These are phyloP conservation scores for Malacosoma neustria DNA, from an alignment of 2,888 invertebrate genomes.

Conservation along the genomic window DNA sequence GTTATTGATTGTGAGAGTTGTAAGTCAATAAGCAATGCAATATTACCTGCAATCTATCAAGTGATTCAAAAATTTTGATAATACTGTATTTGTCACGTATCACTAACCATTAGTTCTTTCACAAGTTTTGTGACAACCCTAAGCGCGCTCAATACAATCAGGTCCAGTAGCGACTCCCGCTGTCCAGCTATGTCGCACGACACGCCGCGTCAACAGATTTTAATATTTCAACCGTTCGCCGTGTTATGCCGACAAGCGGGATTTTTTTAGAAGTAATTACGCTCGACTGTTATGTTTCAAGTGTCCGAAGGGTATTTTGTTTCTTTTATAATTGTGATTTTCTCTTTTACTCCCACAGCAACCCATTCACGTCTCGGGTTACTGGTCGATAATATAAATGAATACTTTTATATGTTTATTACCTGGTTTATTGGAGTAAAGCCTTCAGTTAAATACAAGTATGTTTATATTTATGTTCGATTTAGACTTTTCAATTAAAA, in stretches of 20 bases:
- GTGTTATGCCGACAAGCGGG: constrained; percentile 21
- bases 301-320: background rate
- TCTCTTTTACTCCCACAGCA: background rate
- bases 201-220: constrained; percentile 42
- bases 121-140: background rate
- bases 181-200: constrained; percentile 53
- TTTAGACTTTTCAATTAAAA: no score
- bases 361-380: background rate
- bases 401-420: background rate
- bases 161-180: constrained; percentile 63
- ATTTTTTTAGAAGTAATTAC: constrained; percentile 5
- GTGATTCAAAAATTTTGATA: no score
- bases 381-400: background rate
- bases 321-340: background rate
- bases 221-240: constrained; percentile 16
- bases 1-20: no score
- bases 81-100: no score
- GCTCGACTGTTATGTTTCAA: background rate
- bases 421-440: no score
- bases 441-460: no score
- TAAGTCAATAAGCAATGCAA: no score
- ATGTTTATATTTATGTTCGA: no score
- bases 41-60: no score
- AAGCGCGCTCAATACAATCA: constrained; percentile 32
- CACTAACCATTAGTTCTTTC: no score